Percentiles rank a stretch among this genome's conserved stretches.
phyloP scores from a whole-genome alignment of 1,140 invertebrate species.

The Euura lappo region DNA sequence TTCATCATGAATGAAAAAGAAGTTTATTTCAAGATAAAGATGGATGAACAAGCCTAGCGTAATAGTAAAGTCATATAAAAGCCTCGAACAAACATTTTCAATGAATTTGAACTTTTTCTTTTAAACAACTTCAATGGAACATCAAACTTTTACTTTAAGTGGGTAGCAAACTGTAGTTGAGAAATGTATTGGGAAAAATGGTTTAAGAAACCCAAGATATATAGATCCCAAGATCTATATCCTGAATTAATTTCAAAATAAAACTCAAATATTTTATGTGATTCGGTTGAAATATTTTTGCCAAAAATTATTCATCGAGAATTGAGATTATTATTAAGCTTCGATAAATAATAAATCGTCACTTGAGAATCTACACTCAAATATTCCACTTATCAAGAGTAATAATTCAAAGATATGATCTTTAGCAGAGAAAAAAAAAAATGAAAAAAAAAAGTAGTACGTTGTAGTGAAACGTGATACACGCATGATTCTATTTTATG shows the following conservation, averaged over 20 bases:
- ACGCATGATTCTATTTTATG: too few relatives aligned
- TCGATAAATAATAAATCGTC: not conserved
- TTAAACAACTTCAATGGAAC: slow-evolving; percentile 1
- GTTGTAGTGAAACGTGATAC: slow-evolving; percentile 3
- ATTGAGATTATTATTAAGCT: not conserved
- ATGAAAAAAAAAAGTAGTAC: too few relatives aligned
- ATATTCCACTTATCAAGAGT: not conserved
- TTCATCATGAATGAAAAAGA: too few relatives aligned
- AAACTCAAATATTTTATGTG: not conserved
- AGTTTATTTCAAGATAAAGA: not conserved
- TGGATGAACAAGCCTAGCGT: not conserved
- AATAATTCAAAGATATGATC: not conserved
- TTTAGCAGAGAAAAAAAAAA: too few relatives aligned
- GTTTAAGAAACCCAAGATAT: slow-evolving; percentile 4
- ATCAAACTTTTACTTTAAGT: slow-evolving; percentile 7
- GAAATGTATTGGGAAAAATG: slow-evolving; percentile 4
- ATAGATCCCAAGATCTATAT: not conserved
- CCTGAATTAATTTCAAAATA: not conserved
- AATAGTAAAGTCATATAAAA: not conserved
- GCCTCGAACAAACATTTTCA: too few relatives aligned
- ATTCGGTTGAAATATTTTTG: not conserved
- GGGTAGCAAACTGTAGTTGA: not conserved
- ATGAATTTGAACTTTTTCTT: slow-evolving; percentile 1
- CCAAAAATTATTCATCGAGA: slow-evolving; percentile 4
- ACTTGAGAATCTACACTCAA: not conserved